Evolutionary conservation across 64 coral and sea anemone genomes (phyloP), one percentile per base, ranked within the genome.

Genomic region (Actinia tenebrosa): DNA sequence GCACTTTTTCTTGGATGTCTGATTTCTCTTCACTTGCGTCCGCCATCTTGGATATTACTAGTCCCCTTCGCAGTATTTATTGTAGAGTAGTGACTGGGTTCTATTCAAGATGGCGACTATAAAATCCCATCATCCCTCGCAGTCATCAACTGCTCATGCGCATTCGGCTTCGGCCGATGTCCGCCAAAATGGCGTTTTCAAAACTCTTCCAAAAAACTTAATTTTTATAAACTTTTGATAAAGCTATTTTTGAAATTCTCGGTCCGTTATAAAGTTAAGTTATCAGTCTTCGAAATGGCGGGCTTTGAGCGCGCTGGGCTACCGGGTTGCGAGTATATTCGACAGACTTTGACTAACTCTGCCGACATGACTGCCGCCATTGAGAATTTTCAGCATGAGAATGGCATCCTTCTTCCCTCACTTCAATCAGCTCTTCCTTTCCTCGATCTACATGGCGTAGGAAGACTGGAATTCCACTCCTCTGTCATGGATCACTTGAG

Each of bases 121-220:
- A 95, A 99, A 99, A 89, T 95, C 93, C 91, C 97, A 81, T 82
- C 88, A 94, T 92, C 86, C 90, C 83, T 90, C 86, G 91, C 91
- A 55, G 69, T 78, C 45, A 56, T 53, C 80, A 61, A 89, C 56
- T 63, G 89, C 86, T 23, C 97, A 99, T 99, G 97, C 97, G 97
- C 97, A 95, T 92, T 99, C 97, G 97, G 97, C 97, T 93, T 87
- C 89, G 93, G 97, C 97, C 97, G 97, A 95, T 99, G 97, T 95
- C 97, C 97, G 97, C 97, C 97, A 93, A 92, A 59, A 99, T 99
- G 97, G 97, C 97, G 97, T 83, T 80, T 90, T 88, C 88, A 60
- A 90, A 79, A 16, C 83, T 50, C 13, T 17, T 11, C 16, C 80
- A 77, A 91, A 93, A 88, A 56, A 83, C 23, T 75, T 15, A 75